Evolutionary conservation across 1,140 invertebrate genomes (phyloP).

Genomic region (Dysdera silvatica): DNA sequence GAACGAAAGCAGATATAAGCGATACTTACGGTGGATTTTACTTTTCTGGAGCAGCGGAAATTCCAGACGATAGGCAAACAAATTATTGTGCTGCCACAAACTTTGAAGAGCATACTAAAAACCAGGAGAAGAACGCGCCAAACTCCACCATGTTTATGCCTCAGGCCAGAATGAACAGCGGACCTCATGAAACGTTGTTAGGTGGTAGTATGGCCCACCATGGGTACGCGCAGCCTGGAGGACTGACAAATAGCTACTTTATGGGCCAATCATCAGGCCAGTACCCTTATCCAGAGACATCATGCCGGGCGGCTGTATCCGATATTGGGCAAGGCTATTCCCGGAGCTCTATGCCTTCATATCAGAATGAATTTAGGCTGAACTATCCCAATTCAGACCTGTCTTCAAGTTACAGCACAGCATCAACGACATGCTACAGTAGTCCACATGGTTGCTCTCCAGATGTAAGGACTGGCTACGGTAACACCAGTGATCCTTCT

Average conservation of each 20-base stretch:
- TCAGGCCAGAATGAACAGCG: conserved; percentile 15
- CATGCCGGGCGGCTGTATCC: conserved; percentile 18
- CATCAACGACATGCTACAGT: conserved; percentile 16
- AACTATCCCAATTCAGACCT: conserved; percentile 6
- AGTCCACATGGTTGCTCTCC: neutral
- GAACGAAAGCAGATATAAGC: too few relatives aligned
- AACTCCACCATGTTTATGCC: conserved; percentile 21
- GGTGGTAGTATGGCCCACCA: neutral
- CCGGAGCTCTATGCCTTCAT: conserved; percentile 8
- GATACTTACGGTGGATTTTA: too few relatives aligned
- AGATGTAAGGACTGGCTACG: neutral
- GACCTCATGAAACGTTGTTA: conserved; percentile 12
- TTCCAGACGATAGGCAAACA: too few relatives aligned
- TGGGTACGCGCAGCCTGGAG: conserved; percentile 16
- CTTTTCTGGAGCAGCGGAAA: too few relatives aligned
- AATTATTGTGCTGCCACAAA: too few relatives aligned
- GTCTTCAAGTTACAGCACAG: conserved; percentile 16
- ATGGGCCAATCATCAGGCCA: conserved; percentile 15
- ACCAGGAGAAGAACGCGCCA: neutral
- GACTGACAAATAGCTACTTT: conserved; percentile 19
- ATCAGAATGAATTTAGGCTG: conserved; percentile 21
- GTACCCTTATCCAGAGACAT: conserved; percentile 19
- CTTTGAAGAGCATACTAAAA: too few relatives aligned
- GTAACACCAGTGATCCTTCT: neutral
- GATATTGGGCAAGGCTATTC: conserved; percentile 14